Evolutionary conservation across 2,797 vertebrate genomes (phyloP), one percentile per base, ranked within the genome.

Genomic region (Alcedo atthis): DNA sequence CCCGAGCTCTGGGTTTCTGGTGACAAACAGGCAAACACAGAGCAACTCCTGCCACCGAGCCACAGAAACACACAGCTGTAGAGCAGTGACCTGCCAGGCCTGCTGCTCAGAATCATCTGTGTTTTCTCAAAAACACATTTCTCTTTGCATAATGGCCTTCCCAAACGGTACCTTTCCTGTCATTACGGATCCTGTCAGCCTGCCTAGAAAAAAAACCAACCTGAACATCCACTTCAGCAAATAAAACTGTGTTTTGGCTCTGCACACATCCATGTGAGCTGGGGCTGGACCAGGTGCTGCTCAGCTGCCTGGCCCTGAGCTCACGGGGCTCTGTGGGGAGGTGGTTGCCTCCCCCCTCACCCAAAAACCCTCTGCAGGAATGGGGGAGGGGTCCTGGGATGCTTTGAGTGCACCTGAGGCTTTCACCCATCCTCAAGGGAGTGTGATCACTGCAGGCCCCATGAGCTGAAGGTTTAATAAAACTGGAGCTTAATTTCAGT

Each of bases 1-100:
- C 3, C 30, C 0, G 3, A 25, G 30, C 26, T 33, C 2, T 0
- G n/a, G 1, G 24, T 3, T 15, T 17, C 37, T 9, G 62, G 57
- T 6, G 64, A 25, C 40, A 42, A 4, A 1, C 4, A 2, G 67
- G 35, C 26, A 51, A 69, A 40, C 59, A 9, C 0, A 0, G 48
- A 67, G 68, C 35, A 42, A 6, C 45, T 18, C 10, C 1, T 32
- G 6, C 30, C 40, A 1, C 2, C 13, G 1, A 20, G 0, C 22
- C 58, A 2, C 2, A 5, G 69, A 62, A 43, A 42, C 3, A 3
- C 32, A 1, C 0, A 8, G 57, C 45, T 37, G 5, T 2, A 30
- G 15, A 18, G 10, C 13, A 30, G 19, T 0, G 33, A 30, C 1
- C 32, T 3, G 43, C 32, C 54, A 21, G 59, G 30, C 16, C 48